Percentiles rank a stretch among this genome's conserved stretches.
phyloP scores from a whole-genome alignment of 2,797 vertebrate species.

The Nannoperca australis region DNA sequence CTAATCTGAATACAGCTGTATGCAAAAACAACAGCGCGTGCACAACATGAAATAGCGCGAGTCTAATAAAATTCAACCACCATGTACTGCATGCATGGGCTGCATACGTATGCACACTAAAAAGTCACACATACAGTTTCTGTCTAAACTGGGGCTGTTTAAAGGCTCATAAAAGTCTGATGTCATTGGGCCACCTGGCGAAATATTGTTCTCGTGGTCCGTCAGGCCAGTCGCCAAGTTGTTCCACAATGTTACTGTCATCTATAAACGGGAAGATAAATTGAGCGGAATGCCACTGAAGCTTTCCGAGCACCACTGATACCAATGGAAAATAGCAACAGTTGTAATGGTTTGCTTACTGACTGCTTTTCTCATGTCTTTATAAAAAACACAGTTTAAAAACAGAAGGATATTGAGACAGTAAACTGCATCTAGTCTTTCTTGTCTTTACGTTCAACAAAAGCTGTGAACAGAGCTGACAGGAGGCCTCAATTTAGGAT shows the following conservation, averaged over 20 bases:
- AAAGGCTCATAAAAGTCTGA: constrained; percentile 52
- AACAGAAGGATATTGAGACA: neutral
- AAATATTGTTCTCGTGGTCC: constrained; percentile 55
- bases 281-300: constrained; percentile 21
- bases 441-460: constrained; percentile 2
- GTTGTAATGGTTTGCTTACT: constrained; percentile 4
- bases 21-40: constrained; percentile 5
- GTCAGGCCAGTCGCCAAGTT: constrained; percentile 19
- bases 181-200: constrained; percentile 39
- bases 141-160: constrained; percentile 5
- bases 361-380: constrained; percentile 25
- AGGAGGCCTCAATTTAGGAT: constrained; percentile 6
- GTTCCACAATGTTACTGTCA: constrained; percentile 55
- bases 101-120: neutral
- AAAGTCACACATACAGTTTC: neutral
- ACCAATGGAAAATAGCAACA: constrained; percentile 11
- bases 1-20: constrained; percentile 47
- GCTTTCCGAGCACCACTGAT: constrained; percentile 23
- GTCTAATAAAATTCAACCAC: neutral
- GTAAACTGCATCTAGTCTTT: neutral
- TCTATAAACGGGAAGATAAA: constrained; percentile 55
- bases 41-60: neutral
- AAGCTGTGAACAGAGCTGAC: neutral
- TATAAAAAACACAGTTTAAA: neutral
- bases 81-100: neutral